These are phyloP conservation scores for Pao palembangensis DNA, from an alignment of 2,113 vertebrate genomes.

Conservation along the genomic window DNA sequence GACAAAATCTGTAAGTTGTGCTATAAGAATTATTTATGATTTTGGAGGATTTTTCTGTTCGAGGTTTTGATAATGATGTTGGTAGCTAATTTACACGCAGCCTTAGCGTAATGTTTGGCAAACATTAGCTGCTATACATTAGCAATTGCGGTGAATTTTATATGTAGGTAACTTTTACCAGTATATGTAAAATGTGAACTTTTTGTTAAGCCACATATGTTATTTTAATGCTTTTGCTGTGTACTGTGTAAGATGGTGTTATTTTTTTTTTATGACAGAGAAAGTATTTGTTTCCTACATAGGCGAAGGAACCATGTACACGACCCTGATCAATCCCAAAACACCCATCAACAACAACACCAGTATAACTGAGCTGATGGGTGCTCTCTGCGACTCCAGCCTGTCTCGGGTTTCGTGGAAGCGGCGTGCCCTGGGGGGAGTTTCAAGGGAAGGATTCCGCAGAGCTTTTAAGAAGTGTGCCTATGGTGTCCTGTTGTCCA, in stretches of 20 bases:
- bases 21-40: not conserved
- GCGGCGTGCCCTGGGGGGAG: constrained; percentile 60
- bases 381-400: constrained; percentile 84
- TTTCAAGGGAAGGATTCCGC: constrained; percentile 74
- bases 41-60: not conserved
- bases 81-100: not conserved
- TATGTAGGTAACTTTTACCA: too few species aligned
- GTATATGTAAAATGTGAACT: too few species aligned
- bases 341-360: constrained; percentile 36
- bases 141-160: not conserved
- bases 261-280: too few species aligned
- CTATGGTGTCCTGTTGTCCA: constrained; percentile 82
- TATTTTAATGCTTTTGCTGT: too few species aligned
- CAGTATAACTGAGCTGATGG: constrained; percentile 86
- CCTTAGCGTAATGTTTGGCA: constrained; percentile 2
- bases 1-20: not conserved
- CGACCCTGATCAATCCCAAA: constrained; percentile 1
- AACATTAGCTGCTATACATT: not conserved
- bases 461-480: constrained; percentile 77
- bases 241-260: too few species aligned
- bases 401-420: constrained; percentile 81
- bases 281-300: constrained; percentile 1
- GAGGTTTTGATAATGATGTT: not conserved
- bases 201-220: too few species aligned
- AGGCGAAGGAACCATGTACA: constrained; percentile 41